Evolutionary conservation across 1,140 invertebrate genomes (phyloP).

Genomic region (Nomia melanderi): DNA sequence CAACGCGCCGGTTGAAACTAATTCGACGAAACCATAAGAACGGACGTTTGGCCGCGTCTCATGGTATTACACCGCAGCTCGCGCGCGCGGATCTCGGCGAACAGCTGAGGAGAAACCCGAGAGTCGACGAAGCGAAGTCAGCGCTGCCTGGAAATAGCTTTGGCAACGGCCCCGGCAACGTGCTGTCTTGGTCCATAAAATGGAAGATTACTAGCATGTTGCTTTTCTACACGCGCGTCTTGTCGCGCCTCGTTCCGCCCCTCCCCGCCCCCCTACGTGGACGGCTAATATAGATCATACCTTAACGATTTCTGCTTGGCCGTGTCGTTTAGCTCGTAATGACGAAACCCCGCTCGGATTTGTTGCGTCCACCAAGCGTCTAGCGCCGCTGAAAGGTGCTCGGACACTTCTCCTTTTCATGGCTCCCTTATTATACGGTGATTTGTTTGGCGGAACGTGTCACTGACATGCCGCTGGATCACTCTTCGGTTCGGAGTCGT

Average conservation of each 20-base stretch:
- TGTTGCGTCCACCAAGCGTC: not conserved
- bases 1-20: slow-evolving; percentile 34
- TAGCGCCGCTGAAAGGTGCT: not conserved
- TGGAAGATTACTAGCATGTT: slow-evolving; percentile 47
- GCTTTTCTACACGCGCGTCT: slow-evolving; percentile 40
- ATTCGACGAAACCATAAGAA: slow-evolving; percentile 49
- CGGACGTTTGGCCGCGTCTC: slow-evolving; percentile 40
- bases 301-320: slow-evolving; percentile 30
- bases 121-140: slow-evolving; percentile 24
- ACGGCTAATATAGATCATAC: slow-evolving; percentile 38
- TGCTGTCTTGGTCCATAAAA: slow-evolving; percentile 47
- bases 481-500: no score
- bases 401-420: not conserved
- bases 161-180: slow-evolving; percentile 38
- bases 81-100: slow-evolving; percentile 22
- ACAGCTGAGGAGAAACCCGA: slow-evolving; percentile 45
- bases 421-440: not conserved
- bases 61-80: slow-evolving; percentile 18
- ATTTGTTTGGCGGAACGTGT: not conserved
- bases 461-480: not conserved
- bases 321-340: slow-evolving; percentile 27
- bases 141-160: slow-evolving; percentile 47
- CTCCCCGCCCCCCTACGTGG: not conserved
- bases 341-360: slow-evolving; percentile 11
- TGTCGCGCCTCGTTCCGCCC: slow-evolving; percentile 27